A percentile compares a stretch with the other conserved stretches of the same genome.
phyloP scores from a whole-genome alignment of 2,888 invertebrate species.

The Leptinotarsa haldemani region DNA sequence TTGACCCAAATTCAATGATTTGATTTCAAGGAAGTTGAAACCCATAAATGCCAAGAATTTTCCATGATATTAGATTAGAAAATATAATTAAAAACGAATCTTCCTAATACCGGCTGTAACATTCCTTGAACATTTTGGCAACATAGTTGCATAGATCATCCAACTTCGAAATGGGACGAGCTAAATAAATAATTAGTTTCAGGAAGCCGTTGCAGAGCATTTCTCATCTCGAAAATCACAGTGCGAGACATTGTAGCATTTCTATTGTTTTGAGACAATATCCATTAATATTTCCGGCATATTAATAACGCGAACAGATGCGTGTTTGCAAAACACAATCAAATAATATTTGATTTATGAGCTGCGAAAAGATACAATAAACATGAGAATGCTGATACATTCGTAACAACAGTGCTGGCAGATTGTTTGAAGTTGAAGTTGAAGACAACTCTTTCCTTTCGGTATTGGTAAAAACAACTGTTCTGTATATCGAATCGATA shows the following conservation, averaged over 20 bases:
- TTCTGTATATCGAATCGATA: too few species aligned
- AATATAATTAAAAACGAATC: too few species aligned
- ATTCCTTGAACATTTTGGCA: not conserved
- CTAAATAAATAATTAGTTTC: conserved; percentile 2
- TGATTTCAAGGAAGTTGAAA: too few species aligned
- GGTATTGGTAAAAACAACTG: too few species aligned
- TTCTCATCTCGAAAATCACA: conserved; percentile 24
- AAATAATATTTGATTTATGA: conserved; percentile 4
- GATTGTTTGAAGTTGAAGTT: too few species aligned
- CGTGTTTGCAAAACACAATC: not conserved
- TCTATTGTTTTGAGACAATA: conserved; percentile 25
- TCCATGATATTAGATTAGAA: too few species aligned
- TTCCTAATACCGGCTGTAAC: too few species aligned
- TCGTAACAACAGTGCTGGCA: too few species aligned
- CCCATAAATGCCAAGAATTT: too few species aligned
- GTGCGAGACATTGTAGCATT: conserved; percentile 19
- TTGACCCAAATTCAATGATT: too few species aligned
- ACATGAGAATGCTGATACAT: too few species aligned
- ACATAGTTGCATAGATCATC: not conserved
- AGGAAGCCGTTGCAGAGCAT: conserved; percentile 2
- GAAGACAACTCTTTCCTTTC: too few species aligned
- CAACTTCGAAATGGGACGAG: not conserved
- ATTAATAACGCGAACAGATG: not conserved
- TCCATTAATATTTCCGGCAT: conserved; percentile 24
- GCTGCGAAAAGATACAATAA: not conserved